Conservation (phyloP, 2,888 invertebrate genomes). For the Dysmachus trigonus region DNA sequence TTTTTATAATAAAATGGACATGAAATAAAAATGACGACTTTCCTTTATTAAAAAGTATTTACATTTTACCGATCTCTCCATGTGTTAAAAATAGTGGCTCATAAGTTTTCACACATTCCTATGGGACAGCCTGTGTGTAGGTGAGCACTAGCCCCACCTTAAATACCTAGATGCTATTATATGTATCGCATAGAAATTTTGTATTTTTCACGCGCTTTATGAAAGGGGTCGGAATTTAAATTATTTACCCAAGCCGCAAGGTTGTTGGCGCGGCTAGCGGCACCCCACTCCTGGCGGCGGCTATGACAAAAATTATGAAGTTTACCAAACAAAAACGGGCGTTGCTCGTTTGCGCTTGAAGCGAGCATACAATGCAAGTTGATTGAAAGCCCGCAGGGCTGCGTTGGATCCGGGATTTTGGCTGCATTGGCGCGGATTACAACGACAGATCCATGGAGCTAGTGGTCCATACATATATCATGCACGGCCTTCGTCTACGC, state of each 20-base stretch:
- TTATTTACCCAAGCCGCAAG: background rate
- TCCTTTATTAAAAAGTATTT: too few species aligned
- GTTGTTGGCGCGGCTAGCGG: background rate
- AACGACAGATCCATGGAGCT: background rate
- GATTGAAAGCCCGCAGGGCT: conserved; percentile 1
- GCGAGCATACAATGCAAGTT: conserved; percentile 13
- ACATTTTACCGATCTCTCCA: too few species aligned
- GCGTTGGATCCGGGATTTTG: background rate
- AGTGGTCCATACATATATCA: background rate
- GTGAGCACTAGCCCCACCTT: too few species aligned
- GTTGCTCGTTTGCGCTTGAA: conserved; percentile 1
- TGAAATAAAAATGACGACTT: too few species aligned
- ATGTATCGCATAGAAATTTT: background rate
- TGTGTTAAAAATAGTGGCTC: too few species aligned
- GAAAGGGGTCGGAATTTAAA: background rate
- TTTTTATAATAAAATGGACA: too few species aligned
- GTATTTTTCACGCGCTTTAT: background rate
- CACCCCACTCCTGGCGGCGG: background rate
- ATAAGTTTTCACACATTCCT: too few species aligned
- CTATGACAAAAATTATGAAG: background rate
- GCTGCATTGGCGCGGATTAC: background rate
- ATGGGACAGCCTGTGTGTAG: too few species aligned
- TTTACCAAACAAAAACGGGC: background rate
- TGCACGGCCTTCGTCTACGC: background rate
- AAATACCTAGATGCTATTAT: background rate